Percentiles rank a stretch among this genome's conserved stretches.
These are phyloP conservation scores for Isichthys henryi DNA, from an alignment of 2,113 vertebrate genomes.

Conservation along the genomic window DNA sequence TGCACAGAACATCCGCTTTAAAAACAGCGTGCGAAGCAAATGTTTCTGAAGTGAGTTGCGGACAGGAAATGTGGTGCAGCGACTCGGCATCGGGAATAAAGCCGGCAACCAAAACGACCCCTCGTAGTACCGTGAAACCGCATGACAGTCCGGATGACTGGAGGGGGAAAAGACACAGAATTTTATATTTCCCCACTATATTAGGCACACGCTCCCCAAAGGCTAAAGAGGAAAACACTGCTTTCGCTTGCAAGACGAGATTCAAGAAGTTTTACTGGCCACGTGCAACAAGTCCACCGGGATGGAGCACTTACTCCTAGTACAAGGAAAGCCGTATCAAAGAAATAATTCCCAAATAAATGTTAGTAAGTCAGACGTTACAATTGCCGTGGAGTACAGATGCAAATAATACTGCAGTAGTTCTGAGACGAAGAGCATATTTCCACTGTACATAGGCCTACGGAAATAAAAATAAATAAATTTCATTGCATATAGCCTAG, in stretches of 20 bases:
- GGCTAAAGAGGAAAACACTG: background rate
- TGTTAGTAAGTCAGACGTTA: background rate
- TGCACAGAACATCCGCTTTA: background rate
- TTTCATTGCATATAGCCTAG: background rate
- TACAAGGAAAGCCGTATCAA: background rate
- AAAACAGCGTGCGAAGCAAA: background rate
- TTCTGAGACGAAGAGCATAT: background rate
- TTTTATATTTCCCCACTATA: background rate
- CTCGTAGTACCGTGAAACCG: background rate
- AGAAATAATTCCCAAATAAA: background rate
- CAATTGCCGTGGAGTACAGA: background rate
- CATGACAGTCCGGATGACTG: background rate
- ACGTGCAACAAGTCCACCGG: background rate
- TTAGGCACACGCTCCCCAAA: background rate
- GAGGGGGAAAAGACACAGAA: background rate
- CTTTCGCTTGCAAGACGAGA: background rate
- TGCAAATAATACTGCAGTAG: background rate
- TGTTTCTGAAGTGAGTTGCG: background rate
- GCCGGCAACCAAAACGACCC: background rate
- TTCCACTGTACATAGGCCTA: background rate
- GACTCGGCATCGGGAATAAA: background rate
- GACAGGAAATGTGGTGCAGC: background rate
- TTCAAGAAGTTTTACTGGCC: background rate
- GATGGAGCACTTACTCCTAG: background rate
- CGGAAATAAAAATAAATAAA: background rate